Evolutionary conservation across 2,797 vertebrate species (phyloP).

Genomic region (Acanthis flammea): DNA sequence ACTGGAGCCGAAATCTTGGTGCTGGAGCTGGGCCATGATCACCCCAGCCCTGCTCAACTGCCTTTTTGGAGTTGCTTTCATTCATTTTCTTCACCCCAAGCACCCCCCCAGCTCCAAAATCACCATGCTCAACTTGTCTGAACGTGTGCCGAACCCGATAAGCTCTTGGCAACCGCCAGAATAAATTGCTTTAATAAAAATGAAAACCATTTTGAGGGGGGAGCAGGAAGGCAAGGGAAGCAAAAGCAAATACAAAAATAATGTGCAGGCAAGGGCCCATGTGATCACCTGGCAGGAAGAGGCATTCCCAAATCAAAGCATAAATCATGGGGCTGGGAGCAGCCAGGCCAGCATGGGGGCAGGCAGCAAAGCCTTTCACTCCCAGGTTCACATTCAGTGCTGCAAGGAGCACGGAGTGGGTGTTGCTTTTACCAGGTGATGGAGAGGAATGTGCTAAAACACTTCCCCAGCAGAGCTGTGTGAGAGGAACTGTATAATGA

Average conservation of each 20-base stretch:
- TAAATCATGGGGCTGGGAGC: constrained; percentile 19
- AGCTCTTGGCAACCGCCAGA: constrained; percentile 34
- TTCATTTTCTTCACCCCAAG: constrained; percentile 28
- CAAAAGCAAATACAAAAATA: constrained; percentile 42
- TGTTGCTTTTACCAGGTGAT: neutral
- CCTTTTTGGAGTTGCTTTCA: constrained; percentile 8
- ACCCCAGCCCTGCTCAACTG: neutral
- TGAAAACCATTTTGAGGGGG: neutral
- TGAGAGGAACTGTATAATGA: rapidly evolving
- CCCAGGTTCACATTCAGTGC: neutral
- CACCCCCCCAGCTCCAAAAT: neutral
- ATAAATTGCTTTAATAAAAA: constrained; percentile 59
- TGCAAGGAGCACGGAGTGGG: neutral
- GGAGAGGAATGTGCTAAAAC: neutral
- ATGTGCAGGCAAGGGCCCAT: neutral
- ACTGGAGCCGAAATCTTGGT: neutral
- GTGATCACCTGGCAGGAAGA: constrained; percentile 43
- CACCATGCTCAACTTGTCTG: constrained; percentile 29
- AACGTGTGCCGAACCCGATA: constrained; percentile 28
- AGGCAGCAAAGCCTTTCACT: neutral
- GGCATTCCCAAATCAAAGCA: constrained; percentile 19
- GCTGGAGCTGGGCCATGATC: neutral
- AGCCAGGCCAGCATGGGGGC: neutral
- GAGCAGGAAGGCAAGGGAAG: neutral
- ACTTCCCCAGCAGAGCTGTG: neutral